phyloP scores from a whole-genome alignment of 2,888 invertebrate species.

The Lacanobia oleracea region DNA sequence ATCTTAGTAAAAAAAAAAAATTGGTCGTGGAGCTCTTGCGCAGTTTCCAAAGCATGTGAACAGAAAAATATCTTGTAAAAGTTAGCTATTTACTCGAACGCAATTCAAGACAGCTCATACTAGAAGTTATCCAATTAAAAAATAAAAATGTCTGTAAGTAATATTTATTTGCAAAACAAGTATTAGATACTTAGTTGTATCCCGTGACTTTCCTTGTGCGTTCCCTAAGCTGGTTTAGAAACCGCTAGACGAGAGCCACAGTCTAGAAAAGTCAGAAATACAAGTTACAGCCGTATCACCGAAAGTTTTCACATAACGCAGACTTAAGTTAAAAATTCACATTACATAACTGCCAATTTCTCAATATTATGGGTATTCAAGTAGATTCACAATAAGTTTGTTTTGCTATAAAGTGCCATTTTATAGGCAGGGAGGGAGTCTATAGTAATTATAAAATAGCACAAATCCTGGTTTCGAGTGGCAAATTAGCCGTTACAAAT shows the following conservation, averaged over 20 bases:
- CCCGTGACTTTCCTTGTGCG: constrained; percentile 46
- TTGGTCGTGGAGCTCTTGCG: neutral
- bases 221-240: constrained; percentile 63
- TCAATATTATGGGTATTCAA: too few species aligned
- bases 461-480: too few species aligned
- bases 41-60: neutral
- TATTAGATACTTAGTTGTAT: constrained; percentile 21
- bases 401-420: too few species aligned
- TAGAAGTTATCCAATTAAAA: constrained; percentile 14
- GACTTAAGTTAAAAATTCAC: too few species aligned
- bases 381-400: too few species aligned
- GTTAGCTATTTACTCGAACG: neutral
- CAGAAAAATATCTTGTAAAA: neutral
- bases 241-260: constrained; percentile 54
- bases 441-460: too few species aligned
- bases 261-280: constrained; percentile 25
- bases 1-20: too few species aligned
- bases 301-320: neutral
- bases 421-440: too few species aligned
- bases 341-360: too few species aligned
- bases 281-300: neutral
- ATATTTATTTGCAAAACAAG: constrained; percentile 30
- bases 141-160: neutral
- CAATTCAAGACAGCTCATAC: neutral
- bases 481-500: too few species aligned